phyloP scores from a whole-genome alignment of 2,888 invertebrate genomes.

The Ichneumoninae sp. region DNA sequence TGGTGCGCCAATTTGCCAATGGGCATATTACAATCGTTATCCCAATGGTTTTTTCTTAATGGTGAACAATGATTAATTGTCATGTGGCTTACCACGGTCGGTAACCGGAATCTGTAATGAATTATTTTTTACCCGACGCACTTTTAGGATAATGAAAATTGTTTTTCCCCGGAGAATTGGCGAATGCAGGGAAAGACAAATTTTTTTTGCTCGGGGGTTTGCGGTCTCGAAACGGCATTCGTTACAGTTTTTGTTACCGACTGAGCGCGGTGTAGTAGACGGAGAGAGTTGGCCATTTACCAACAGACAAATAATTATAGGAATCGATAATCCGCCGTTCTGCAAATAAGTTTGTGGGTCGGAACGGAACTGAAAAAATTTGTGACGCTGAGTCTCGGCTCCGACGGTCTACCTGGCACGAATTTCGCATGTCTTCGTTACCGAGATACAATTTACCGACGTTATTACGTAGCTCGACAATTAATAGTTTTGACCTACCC shows the following conservation, averaged over 20 bases:
- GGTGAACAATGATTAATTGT: too few species aligned
- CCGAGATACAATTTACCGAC: background rate
- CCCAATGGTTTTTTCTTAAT: too few species aligned
- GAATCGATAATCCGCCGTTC: background rate
- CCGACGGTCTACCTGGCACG: background rate
- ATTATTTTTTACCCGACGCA: too few species aligned
- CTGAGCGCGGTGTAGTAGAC: background rate
- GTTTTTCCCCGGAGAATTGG: too few species aligned
- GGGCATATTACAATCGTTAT: too few species aligned
- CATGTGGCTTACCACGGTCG: too few species aligned
- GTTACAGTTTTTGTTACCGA: background rate
- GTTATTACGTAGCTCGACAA: background rate
- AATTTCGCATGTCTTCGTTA: slow-evolving; percentile 4
- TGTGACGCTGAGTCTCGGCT: background rate
- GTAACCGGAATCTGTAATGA: too few species aligned
- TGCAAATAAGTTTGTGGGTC: background rate
- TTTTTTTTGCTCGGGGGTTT: background rate
- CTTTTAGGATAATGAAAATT: too few species aligned
- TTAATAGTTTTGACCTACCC: slow-evolving; percentile 4
- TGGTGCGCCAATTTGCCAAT: too few species aligned
- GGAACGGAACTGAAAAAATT: background rate
- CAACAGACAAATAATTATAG: background rate
- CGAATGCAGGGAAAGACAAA: too few species aligned
- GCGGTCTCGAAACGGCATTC: background rate
- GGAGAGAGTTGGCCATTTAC: background rate